These are phyloP conservation scores for Melinaea marsaeus DNA, from an alignment of 2,888 invertebrate genomes.

Conservation along the genomic window DNA sequence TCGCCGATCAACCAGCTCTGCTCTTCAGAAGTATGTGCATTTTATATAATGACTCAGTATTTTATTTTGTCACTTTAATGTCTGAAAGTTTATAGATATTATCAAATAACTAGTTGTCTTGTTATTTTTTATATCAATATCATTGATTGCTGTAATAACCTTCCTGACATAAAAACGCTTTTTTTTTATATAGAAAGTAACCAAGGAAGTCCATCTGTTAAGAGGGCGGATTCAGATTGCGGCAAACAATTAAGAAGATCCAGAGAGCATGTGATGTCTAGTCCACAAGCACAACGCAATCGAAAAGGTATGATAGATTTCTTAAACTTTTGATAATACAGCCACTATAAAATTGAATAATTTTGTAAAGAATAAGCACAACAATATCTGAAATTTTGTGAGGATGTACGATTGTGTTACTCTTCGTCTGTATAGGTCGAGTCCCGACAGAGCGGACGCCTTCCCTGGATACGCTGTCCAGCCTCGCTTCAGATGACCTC, in stretches of 20 bases:
- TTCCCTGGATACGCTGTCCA: conserved; percentile 90
- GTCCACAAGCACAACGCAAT: conserved; percentile 65
- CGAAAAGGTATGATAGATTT: conserved; percentile 56
- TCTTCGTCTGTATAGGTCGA: conserved; percentile 46
- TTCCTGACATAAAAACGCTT: neutral
- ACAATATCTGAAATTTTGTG: no score
- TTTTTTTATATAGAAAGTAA: conserved; percentile 55
- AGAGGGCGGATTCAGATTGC: conserved; percentile 60
- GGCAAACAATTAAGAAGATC: conserved; percentile 61
- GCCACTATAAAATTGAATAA: no score
- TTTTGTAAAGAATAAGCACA: no score
- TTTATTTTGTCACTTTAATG: no score
- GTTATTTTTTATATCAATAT: no score
- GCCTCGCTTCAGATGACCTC: conserved; percentile 90
- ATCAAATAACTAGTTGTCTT: no score
- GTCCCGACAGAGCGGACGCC: conserved; percentile 79
- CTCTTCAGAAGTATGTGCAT: conserved; percentile 82
- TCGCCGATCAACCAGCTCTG: conserved; percentile 92
- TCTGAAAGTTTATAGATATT: no score
- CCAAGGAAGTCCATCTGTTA: conserved; percentile 62
- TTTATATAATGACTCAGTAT: no score
- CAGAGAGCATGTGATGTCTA: conserved; percentile 66
- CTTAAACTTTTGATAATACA: neutral
- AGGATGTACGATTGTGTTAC: no score
- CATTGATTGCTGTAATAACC: no score